These are phyloP conservation scores for Cheilinus undulatus DNA, from an alignment of 2,113 vertebrate genomes.

Conservation along the genomic window DNA sequence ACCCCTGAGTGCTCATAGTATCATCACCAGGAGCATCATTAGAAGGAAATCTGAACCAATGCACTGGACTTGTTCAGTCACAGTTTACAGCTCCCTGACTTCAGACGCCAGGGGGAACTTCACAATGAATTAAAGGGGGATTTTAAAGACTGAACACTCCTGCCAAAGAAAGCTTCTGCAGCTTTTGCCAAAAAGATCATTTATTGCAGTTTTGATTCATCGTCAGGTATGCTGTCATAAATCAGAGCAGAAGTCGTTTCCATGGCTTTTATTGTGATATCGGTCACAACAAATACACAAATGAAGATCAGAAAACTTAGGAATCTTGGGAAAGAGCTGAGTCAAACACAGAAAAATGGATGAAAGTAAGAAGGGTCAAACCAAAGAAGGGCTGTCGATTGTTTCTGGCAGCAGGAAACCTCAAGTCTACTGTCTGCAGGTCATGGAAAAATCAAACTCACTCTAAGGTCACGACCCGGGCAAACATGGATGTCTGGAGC, in stretches of 20 bases:
- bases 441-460: slow-evolving; percentile 40
- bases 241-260: slow-evolving; percentile 7
- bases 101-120: not conserved
- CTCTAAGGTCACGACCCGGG: slow-evolving; percentile 43
- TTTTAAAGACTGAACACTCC: not conserved
- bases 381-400: not conserved
- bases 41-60: too few species aligned
- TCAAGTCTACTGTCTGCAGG: slow-evolving; percentile 3
- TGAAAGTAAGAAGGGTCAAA: not conserved
- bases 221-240: not conserved
- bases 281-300: not conserved
- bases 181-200: not conserved
- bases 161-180: not conserved
- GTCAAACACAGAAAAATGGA: not conserved
- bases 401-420: slow-evolving; percentile 14
- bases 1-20: too few species aligned
- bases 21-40: too few species aligned
- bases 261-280: not conserved
- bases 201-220: not conserved
- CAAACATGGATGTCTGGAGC: slow-evolving; percentile 57
- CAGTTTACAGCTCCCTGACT: not conserved
- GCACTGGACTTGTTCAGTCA: too few species aligned
- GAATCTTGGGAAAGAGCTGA: not conserved
- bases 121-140: not conserved
- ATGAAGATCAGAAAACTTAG: not conserved